Percentiles rank a stretch among this genome's conserved stretches.
Conservation (phyloP, 2,113 vertebrate genomes). For the Rhadina sibilatrix region DNA sequence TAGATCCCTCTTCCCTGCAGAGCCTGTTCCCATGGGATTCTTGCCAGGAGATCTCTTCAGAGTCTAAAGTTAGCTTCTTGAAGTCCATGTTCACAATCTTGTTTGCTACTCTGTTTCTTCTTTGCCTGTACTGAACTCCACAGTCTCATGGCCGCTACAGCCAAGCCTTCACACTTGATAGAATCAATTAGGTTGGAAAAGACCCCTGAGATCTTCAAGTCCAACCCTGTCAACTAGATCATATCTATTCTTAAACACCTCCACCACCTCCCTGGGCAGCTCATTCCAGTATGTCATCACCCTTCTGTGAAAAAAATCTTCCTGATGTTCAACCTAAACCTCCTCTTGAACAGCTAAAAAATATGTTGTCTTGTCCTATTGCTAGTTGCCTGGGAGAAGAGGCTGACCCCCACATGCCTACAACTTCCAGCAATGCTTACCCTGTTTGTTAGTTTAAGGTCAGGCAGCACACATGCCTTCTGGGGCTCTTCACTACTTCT, state of each 20-base stretch:
- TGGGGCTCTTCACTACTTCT: neutral
- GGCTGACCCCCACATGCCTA: too few species aligned
- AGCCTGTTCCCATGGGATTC: neutral
- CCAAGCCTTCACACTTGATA: neutral
- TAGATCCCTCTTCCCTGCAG: neutral
- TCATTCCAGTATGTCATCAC: neutral
- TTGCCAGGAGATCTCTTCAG: neutral
- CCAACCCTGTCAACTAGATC: neutral
- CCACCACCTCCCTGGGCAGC: neutral
- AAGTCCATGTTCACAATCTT: neutral
- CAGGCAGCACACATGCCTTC: neutral
- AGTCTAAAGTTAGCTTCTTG: neutral
- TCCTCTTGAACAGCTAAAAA: neutral
- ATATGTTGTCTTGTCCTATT: neutral
- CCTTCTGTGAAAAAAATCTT: neutral
- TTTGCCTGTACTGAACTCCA: neutral
- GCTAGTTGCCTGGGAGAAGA: neutral
- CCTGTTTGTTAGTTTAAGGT: neutral
- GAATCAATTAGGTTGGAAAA: neutral
- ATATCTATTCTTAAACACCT: neutral
- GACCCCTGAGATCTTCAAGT: neutral
- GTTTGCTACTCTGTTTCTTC: neutral
- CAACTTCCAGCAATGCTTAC: neutral
- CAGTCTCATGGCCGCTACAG: neutral
- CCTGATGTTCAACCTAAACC: neutral